Evolutionary conservation across 2,113 vertebrate species (phyloP).

Genomic region (Oryzias javanicus): DNA sequence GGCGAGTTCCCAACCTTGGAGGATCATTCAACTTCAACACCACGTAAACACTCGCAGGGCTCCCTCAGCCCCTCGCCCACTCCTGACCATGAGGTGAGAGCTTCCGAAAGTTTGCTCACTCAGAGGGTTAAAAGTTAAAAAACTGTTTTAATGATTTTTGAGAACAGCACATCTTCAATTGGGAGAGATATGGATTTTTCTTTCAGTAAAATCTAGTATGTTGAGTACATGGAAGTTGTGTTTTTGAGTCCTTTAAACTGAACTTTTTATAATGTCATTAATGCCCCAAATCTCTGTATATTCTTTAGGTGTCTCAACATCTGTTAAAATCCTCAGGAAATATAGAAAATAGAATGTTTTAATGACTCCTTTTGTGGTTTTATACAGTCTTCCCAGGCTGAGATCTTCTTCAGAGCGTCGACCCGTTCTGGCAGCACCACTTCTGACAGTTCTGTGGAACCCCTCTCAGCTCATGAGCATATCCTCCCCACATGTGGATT

Average conservation of each 20-base stretch:
- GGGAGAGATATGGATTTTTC: no score
- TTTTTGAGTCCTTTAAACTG: no score
- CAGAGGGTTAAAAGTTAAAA: no score
- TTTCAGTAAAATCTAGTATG: no score
- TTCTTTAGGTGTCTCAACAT: no score
- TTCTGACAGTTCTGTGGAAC: slow-evolving; percentile 74
- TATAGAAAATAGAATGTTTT: not conserved
- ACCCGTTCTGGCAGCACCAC: slow-evolving; percentile 73
- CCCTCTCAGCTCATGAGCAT: slow-evolving; percentile 59
- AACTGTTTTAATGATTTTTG: no score
- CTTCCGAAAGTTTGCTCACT: not conserved
- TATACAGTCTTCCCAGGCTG: slow-evolving; percentile 55
- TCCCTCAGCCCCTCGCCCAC: slow-evolving; percentile 91
- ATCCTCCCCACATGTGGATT: slow-evolving; percentile 76
- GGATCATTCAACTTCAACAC: slow-evolving; percentile 33
- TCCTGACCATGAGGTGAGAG: slow-evolving; percentile 85
- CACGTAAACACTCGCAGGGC: slow-evolving; percentile 83
- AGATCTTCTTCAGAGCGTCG: slow-evolving; percentile 72
- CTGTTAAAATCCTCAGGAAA: not conserved
- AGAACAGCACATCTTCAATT: no score
- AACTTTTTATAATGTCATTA: no score
- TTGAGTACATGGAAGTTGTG: no score
- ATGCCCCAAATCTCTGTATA: no score
- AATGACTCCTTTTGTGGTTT: not conserved
- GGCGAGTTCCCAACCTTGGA: slow-evolving; percentile 29